Base-by-base conservation (phyloP, 2,888 invertebrate species). In the Junonia oenone region DNA sequence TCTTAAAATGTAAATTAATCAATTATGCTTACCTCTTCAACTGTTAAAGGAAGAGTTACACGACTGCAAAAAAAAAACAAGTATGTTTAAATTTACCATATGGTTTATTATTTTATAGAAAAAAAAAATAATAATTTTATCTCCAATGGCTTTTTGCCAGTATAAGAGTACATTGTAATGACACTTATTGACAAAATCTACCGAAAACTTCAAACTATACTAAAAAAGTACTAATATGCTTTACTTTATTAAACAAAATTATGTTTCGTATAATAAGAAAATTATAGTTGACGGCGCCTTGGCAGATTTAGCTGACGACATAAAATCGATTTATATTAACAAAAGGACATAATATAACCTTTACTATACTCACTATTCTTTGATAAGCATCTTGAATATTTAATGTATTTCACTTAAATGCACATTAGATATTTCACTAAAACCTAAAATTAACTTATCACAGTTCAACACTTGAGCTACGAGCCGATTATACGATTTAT, bases 1-100 rank as follows among this genome's bases (percentile, higher is more conserved):
- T 38, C 2, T 3, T 11, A 19, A 40, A 40, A n/a, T 3, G 2
- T 1, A 19, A 40, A 19, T 11, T 19, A 40, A 40, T 11, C 31
- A 19, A 40, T 19, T n/a, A 31, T 37, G 49, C 95, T 92, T 92
- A 98, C 98, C 96, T 98, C 98, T 91, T 98, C 98, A 70, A 98
- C 98, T 74, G 97, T 97, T 87, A 98, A 93, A 79, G 98, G 98
- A 88, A 99, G 93, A 84, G 97, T 95, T 77, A 99, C 96, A 81
- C 98, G 98, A 92, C 98, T 98, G 93, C 80, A 93, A 93, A 82
- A 86, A 82, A 86, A 77, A 64, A 60, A 51, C 40, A 46, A 35
- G 45, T 11, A 49, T 46, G 46, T 26, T 40, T 43, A 51, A 55
- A 26, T 48, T 51, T 52, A 38, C 55, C 57, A 59, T 52, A 61